Conservation (phyloP, 2,888 invertebrate genomes). For the Torymus aiolomorphi region DNA sequence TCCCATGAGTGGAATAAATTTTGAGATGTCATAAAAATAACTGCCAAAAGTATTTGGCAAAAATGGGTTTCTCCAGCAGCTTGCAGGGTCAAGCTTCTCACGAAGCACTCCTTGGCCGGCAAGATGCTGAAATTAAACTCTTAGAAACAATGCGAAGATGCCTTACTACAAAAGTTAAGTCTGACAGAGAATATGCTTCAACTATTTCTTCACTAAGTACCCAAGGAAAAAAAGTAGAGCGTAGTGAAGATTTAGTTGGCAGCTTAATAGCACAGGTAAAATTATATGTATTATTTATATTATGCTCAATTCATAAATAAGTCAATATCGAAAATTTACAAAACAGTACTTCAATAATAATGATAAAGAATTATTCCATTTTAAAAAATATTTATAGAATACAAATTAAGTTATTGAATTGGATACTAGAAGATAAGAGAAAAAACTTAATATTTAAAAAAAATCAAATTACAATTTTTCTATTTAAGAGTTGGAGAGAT, state of each 20-base stretch:
- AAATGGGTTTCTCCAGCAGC: constrained; percentile 91
- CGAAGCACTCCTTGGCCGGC: constrained; percentile 91
- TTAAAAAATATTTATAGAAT: no score
- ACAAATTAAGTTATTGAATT: no score
- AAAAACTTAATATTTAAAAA: no score
- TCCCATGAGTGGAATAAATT: constrained; percentile 10
- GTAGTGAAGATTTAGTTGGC: constrained; percentile 84
- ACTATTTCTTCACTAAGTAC: constrained; percentile 88
- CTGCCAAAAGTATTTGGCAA: constrained; percentile 19
- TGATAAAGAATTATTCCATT: no score
- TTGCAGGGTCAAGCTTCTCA: constrained; percentile 93
- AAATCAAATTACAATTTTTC: no score
- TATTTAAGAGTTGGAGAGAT: constrained; percentile 83
- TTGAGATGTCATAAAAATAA: constrained; percentile 40
- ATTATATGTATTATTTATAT: constrained; percentile 1
- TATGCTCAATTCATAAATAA: background rate
- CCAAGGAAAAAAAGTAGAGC: constrained; percentile 90
- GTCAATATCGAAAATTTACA: no score
- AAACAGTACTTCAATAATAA: no score
- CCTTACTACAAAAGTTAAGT: constrained; percentile 90
- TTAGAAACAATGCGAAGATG: constrained; percentile 94
- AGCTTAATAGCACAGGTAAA: constrained; percentile 75
- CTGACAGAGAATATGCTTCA: constrained; percentile 93
- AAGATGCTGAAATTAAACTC: constrained; percentile 94
- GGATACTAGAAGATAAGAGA: no score